Base-by-base conservation (phyloP, 1,140 invertebrate genomes). In the Pseudachorutes palmiensis region DNA sequence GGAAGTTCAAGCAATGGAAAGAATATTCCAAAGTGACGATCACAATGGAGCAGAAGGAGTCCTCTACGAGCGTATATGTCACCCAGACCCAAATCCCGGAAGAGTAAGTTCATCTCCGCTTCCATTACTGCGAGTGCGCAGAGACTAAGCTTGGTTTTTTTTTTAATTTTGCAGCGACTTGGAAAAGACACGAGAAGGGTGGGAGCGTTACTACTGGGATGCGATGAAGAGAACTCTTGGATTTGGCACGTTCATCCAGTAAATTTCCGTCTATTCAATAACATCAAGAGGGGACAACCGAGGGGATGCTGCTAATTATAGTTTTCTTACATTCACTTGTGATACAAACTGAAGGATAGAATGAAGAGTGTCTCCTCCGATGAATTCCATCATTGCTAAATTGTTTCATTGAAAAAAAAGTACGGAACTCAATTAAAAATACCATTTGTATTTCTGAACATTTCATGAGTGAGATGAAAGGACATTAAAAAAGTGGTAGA, bases 1-100 rank as follows among this genome's bases (percentile, higher is more conserved):
- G 97, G 97, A 82, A 96, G 75, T 87, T 92, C 72, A 97, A 94
- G 81, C 86, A 87, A 55, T 99, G 97, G 94, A 91, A 87, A 59
- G 93, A 98, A 81, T 94, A 86, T 80, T 98, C 96, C 0, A 83
- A 85, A 72, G 95, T 98, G 48, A 87, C 84, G 12, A 85, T 98
- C 45, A 83, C 86, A 64, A 88, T 98, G 67, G 81, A 86, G 48
- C 87, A 97, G 80, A 89, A 89, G 79, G 87, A 81, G 55, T 91
- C 93, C 76, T 87, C 88, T 74, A 97, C 94, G 0, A 81, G 88
- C 76, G 83, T 98, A 41, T 84, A 79, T 62, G 75, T 97, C 31
- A 85, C 81, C 57, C 94, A 97, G 79, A 85, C 83, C 29, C 68
- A 68, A 49, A 66, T 72, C 63, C 71, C 71, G 16, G 24, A 29